These are phyloP conservation scores for Anarhynchus alexandrinus DNA, from an alignment of 2,113 vertebrate genomes.

Conservation along the genomic window DNA sequence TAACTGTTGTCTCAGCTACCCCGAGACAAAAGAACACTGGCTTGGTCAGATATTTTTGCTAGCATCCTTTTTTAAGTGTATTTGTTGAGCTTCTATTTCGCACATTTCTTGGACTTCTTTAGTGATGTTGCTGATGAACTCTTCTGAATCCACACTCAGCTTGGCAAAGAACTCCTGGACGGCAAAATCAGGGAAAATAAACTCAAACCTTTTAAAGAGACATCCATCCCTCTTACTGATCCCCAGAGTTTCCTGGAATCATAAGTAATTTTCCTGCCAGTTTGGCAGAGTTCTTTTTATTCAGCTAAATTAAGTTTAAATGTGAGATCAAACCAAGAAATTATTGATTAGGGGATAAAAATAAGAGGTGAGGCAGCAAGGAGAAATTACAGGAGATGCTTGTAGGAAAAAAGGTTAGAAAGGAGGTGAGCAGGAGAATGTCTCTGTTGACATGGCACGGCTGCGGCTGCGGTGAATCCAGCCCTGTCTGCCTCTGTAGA, in stretches of 20 bases:
- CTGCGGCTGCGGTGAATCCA: background rate
- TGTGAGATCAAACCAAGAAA: background rate
- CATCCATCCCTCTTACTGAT: constrained; percentile 7
- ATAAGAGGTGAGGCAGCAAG: background rate
- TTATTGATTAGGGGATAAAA: background rate
- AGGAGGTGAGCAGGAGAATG: background rate
- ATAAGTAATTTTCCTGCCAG: background rate
- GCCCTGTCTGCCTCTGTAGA: background rate
- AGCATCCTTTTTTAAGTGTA: background rate
- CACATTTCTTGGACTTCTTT: constrained; percentile 5
- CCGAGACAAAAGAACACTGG: fast-evolving
- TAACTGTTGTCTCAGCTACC: background rate
- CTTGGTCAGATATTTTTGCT: fast-evolving
- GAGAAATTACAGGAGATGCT: background rate
- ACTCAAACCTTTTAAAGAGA: background rate
- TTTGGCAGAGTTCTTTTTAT: background rate
- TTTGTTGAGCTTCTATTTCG: background rate
- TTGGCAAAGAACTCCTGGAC: constrained; percentile 9
- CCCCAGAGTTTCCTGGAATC: constrained; percentile 38
- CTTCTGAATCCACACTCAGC: background rate
- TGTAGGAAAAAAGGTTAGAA: background rate
- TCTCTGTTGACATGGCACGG: background rate
- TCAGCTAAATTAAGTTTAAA: background rate
- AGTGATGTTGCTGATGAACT: background rate
- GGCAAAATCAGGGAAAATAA: constrained; percentile 27